Evolutionary conservation across 1,140 invertebrate genomes (phyloP).

Genomic region (Saccostrea glomerata): DNA sequence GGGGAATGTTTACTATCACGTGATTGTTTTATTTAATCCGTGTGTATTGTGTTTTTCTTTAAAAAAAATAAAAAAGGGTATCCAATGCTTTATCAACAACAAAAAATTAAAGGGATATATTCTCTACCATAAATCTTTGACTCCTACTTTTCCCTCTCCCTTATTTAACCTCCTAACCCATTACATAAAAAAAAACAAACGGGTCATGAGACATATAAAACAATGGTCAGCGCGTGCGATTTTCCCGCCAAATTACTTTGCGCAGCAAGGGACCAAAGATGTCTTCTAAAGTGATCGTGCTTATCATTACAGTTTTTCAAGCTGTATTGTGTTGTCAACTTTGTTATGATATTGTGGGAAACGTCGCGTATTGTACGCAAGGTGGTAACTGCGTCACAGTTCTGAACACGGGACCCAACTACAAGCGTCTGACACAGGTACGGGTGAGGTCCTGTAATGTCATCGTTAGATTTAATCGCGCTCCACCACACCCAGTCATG

Average conservation of each 20-base stretch:
- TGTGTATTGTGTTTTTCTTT: too few relatives aligned
- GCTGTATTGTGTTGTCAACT: background rate
- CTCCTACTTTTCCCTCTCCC: background rate
- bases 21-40: too few relatives aligned
- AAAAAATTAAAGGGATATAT: background rate
- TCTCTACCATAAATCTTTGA: background rate
- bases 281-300: background rate
- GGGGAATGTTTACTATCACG: too few relatives aligned
- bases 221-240: background rate
- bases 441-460: too few relatives aligned
- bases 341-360: background rate
- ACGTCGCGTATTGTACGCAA: too few relatives aligned
- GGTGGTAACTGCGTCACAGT: too few relatives aligned
- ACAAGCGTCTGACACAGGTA: too few relatives aligned
- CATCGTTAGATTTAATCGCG: too few relatives aligned
- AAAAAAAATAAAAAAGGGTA: too few relatives aligned
- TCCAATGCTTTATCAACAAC: background rate
- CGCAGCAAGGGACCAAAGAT: background rate
- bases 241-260: background rate
- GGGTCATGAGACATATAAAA: background rate
- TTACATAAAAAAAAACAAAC: constrained; percentile 17
- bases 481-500: too few relatives aligned
- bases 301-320: background rate
- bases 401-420: too few relatives aligned
- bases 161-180: constrained; percentile 21